These are phyloP conservation scores for cattle (Bos taurus) DNA, from an alignment of 2,113 vertebrate genomes.

Conservation along the genomic window ARS-UCD2.0 NC_037343.1:51532501-51533000, in stretches of 20 bases:
- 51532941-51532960: background rate
- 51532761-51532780: background rate
- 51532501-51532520: background rate
- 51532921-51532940: background rate
- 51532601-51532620: background rate
- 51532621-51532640: background rate
- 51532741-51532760: background rate
- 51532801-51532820: background rate
- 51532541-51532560: background rate
- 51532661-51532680: background rate
- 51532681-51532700: background rate
- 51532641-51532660: too few species aligned
- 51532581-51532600: background rate
- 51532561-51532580: too few species aligned
- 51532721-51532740: background rate
- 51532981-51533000: background rate
- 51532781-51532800: background rate
- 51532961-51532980: background rate
- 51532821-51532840: background rate
- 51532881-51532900: background rate
- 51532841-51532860: background rate
- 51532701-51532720: background rate
- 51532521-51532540: background rate
- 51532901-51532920: background rate
- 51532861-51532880: background rate